Evolutionary conservation across 1,140 invertebrate genomes (phyloP).

Genomic region (Galendromus occidentalis): DNA sequence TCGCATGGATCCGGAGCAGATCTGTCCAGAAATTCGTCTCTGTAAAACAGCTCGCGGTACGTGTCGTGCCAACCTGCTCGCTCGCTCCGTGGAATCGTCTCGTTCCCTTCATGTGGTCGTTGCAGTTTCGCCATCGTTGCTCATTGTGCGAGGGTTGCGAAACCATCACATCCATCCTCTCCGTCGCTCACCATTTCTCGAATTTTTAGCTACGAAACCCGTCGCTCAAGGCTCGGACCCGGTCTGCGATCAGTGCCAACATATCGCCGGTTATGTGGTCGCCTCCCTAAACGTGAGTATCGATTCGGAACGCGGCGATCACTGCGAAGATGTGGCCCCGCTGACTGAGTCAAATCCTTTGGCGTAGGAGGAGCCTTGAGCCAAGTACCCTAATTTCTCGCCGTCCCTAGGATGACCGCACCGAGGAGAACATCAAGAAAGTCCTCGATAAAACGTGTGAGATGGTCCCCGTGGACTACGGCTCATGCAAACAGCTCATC

Average conservation of each 20-base stretch:
- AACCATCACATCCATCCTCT: neutral
- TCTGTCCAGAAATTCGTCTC: neutral
- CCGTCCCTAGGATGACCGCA: neutral
- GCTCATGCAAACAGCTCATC: neutral
- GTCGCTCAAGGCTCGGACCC: neutral
- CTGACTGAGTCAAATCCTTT: too few species aligned
- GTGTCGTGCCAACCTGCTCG: neutral
- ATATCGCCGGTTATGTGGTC: neutral
- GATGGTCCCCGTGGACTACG: neutral
- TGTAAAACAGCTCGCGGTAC: neutral
- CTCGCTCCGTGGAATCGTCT: neutral
- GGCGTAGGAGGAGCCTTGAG: too few species aligned
- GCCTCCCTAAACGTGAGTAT: neutral
- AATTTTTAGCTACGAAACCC: neutral
- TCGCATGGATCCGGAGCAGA: neutral
- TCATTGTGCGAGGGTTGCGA: neutral
- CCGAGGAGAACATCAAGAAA: neutral
- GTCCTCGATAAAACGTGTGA: neutral
- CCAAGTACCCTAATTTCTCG: too few species aligned
- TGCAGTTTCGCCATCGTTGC: neutral
- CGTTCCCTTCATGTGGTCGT: neutral
- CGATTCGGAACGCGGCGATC: too few species aligned
- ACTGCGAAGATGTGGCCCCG: too few species aligned
- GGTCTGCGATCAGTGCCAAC: neutral
- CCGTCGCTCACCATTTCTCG: neutral